Conservation (phyloP, 2,113 vertebrate genomes). For the Dermatemys mawii region DNA sequence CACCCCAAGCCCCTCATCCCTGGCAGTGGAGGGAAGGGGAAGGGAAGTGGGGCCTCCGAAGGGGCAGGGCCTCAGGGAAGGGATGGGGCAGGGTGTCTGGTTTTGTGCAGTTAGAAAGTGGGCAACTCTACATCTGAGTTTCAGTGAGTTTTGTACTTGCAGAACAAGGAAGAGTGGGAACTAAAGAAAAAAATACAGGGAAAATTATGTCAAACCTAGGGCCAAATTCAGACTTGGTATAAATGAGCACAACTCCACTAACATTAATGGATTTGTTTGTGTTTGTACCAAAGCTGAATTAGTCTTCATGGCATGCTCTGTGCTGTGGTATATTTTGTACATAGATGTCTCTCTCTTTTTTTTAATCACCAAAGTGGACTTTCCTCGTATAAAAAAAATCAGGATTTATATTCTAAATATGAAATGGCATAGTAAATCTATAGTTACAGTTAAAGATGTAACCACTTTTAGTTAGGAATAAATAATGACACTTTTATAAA, state of each 20-base stretch:
- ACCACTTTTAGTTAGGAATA: neutral
- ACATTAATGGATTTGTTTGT: neutral
- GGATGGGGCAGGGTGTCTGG: too few relatives aligned
- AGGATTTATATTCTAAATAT: slow-evolving; percentile 13
- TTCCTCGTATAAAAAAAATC: slow-evolving; percentile 29
- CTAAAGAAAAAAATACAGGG: neutral
- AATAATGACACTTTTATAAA: slow-evolving; percentile 3
- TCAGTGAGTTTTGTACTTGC: neutral
- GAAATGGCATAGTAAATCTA: neutral
- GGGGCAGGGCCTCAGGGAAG: too few relatives aligned
- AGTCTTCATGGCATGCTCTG: neutral
- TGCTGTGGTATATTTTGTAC: neutral
- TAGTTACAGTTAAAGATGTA: slow-evolving; percentile 13
- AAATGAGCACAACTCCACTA: neutral
- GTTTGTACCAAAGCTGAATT: neutral
- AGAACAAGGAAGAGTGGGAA: neutral
- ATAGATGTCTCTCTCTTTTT: neutral
- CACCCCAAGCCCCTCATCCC: too few relatives aligned
- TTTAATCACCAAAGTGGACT: neutral
- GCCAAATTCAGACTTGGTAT: neutral
- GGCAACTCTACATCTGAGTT: neutral
- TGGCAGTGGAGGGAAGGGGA: too few relatives aligned
- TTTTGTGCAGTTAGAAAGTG: too few relatives aligned
- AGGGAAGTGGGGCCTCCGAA: too few relatives aligned
- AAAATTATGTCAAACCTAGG: neutral